Base-by-base conservation (phyloP, 2,113 vertebrate species). In the Callaeas wilsoni region DNA sequence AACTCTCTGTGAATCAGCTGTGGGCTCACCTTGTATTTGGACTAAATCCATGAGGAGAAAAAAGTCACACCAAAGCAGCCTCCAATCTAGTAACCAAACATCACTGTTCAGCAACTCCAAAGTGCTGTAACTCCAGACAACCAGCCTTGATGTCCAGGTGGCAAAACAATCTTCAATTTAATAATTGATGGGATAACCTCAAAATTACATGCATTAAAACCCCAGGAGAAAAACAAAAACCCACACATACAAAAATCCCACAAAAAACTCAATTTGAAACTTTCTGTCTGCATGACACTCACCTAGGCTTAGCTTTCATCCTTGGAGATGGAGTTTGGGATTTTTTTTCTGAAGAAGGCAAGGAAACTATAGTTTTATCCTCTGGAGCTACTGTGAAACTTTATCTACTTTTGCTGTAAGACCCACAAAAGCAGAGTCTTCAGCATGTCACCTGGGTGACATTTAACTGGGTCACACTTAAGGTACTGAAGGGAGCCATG, bases 271-370 rank as follows among this genome's bases (percentile, higher is more conserved):
- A 63, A 14, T 32, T 69, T 14, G 12, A 9, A 50, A 21, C 6
- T 37, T 67, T 63, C 19, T 15, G 8, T 39, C 23, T 44, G 16
- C 0, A 3, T 92, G 60, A 77, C 32, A 88, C 97, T 97, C 91
- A 98, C 98, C 79, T 76, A 33, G 94, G 35, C n/a, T 89, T 85
- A 44, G 55, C 39, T 57, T 90, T 86, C 37, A 7, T 57, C 56
- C 67, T 37, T 80, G 93, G 59, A 87, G 79, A 33, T 27, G 74
- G 84, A 74, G 44, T 59, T 87, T 71, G 59, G 46, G 63, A 57
- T 9, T 49, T 55, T 42, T 64, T 63, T 70, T 75, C 94, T 94
- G 87, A 83, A 76, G 57, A 67, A 83, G 10, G 32, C 53, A 93
- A 90, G 73, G 35, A 84, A 91, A 96, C 47, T 47, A 62, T 44